Percentiles rank a stretch among this genome's conserved stretches.
Evolutionary conservation across 2,888 invertebrate species (phyloP).

Genomic region (Poecilus cupreus): DNA sequence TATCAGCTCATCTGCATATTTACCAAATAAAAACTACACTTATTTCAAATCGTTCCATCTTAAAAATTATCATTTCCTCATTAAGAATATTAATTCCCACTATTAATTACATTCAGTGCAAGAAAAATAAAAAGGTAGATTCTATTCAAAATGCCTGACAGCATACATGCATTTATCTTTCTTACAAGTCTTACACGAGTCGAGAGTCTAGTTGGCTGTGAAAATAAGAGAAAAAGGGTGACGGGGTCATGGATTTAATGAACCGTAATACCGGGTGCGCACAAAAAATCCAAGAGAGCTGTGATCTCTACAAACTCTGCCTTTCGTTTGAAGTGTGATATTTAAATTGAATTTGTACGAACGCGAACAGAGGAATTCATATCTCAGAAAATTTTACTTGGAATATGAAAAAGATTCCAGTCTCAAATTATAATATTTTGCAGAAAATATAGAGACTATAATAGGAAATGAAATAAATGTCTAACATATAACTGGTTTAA

Average conservation of each 20-base stretch:
- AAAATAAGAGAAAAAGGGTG: neutral
- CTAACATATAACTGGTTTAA: no score
- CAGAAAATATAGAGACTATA: no score
- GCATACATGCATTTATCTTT: neutral
- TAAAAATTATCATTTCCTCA: neutral
- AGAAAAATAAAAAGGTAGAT: no score
- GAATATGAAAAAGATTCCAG: no score
- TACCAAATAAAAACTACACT: neutral
- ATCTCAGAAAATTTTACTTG: no score
- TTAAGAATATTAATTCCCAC: neutral
- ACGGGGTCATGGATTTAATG: constrained; percentile 20
- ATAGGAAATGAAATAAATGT: no score
- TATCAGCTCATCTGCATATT: neutral
- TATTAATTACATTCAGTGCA: no score
- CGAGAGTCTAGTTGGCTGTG: neutral
- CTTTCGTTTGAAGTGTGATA: neutral
- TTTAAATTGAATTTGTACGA: neutral
- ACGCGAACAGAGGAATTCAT: no score
- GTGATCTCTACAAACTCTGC: neutral
- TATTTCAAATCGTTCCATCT: neutral
- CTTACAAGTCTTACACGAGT: neutral
- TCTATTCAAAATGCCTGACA: neutral
- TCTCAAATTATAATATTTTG: no score
- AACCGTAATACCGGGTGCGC: neutral
- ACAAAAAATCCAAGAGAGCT: neutral